These are phyloP conservation scores for Pteropus alecto DNA, from an alignment of 2,113 vertebrate species.

Conservation along the genomic window DNA sequence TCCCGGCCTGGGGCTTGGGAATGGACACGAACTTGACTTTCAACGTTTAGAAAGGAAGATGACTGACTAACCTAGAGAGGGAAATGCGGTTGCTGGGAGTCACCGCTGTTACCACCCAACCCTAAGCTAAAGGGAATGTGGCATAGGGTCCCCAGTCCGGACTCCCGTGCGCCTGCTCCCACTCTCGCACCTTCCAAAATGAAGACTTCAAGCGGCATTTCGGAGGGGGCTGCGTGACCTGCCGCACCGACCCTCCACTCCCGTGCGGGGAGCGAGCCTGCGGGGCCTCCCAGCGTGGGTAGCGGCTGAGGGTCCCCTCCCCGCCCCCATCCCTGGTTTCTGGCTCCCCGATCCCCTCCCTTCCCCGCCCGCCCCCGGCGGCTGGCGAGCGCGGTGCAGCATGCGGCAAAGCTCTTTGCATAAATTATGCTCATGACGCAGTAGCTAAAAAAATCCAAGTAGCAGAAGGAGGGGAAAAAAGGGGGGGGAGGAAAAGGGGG, in stretches of 20 bases:
- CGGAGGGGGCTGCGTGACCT: too few relatives aligned
- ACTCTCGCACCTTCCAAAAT: background rate
- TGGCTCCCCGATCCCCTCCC: constrained; percentile 77
- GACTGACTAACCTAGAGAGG: background rate
- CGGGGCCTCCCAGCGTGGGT: background rate
- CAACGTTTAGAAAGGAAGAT: background rate
- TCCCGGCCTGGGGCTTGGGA: background rate
- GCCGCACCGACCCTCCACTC: background rate
- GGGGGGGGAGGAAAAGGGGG: constrained; percentile 64
- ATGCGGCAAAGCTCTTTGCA: constrained; percentile 93
- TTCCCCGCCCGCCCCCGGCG: constrained; percentile 81
- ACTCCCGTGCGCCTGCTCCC: background rate
- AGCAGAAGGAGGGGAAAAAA: constrained; percentile 74
- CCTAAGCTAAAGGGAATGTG: background rate
- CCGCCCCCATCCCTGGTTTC: accelerated
- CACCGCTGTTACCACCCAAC: background rate
- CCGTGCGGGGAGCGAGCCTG: background rate
- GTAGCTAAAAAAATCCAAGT: constrained; percentile 93
- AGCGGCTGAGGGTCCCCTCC: background rate
- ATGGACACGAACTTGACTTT: background rate
- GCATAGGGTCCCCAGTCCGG: background rate
- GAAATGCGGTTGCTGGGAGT: background rate
- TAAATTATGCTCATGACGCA: constrained; percentile 99
- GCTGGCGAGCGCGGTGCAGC: constrained; percentile 74
- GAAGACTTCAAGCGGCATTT: background rate